Base-by-base conservation (phyloP, 2,797 vertebrate species). In the Rhinichthys osculus region DNA sequence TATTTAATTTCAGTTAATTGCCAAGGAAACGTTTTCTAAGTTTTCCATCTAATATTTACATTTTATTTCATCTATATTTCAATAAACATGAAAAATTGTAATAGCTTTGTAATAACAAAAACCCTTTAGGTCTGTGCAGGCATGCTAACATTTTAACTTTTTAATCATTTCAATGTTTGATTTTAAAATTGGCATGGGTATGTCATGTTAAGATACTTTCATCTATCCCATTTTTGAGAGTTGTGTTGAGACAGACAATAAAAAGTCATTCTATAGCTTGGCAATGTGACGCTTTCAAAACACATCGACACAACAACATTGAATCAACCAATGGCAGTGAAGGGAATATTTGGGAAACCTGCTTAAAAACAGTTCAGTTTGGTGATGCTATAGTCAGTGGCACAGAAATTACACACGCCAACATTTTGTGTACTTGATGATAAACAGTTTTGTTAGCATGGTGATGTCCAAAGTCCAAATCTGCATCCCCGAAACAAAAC, bases 121-220 rank as follows among this genome's bases (percentile, higher is more conserved):
- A 14, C 2, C 4, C 2, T 6, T 17, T 5, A 1, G 0, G 7
- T 38, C 38, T 38, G 38, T 42, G 4, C 2, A 52, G 27, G 5
- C n/a, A 30, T 33, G 4, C 0, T 21, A 73, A 14, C 44, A 47
- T 47, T 1, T 44, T 3, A 44, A 44, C 44, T 47, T 47, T 47
- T 50, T 14, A 72, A 17, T 4, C 14, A 10, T 50, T 50, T 40
- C 38, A 42, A 40, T 42, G 38, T 42, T n/a, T 4, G 8, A 4
- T 50, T 47, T 44, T 9, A 0, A 42, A 71, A 73, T 5, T 17
- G 4, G 17, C 4, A 16, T 16, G 54, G 3, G 1, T n/a, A 4
- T 50, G 3, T 76, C 30, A 54, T 23, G 11, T 35, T 57, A 33
- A 13, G 21, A 21, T 30, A 50, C 16, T 74, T 30, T 0, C 16